Evolutionary conservation across 2,888 invertebrate genomes (phyloP).

Genomic region (Melanostoma scalare): DNA sequence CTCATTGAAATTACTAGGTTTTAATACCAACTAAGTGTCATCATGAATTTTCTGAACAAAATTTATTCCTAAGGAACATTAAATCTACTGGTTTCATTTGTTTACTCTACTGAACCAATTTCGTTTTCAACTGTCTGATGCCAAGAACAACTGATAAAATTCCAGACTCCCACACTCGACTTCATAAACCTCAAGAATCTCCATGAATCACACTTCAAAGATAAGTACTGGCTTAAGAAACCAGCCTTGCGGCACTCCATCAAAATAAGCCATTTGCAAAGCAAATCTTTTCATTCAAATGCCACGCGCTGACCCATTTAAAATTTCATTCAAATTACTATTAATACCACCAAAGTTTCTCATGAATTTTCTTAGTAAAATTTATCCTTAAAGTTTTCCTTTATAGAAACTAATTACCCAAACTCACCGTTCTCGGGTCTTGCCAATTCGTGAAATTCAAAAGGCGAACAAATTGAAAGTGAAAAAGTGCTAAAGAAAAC

Average conservation of each 20-base stretch:
- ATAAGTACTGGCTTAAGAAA: neutral
- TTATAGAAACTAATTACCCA: constrained; percentile 51
- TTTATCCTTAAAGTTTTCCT: constrained; percentile 54
- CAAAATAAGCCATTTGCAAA: constrained; percentile 2
- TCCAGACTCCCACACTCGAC: too few relatives aligned
- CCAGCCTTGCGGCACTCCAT: constrained; percentile 14
- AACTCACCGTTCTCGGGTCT: constrained; percentile 16
- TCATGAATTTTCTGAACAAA: too few relatives aligned
- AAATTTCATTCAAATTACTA: constrained; percentile 42
- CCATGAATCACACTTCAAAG: neutral
- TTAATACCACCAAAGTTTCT: constrained; percentile 26
- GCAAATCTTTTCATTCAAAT: constrained; percentile 16
- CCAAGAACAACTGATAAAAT: too few relatives aligned
- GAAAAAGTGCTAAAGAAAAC: constrained; percentile 19
- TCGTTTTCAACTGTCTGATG: neutral
- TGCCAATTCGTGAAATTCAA: constrained; percentile 51
- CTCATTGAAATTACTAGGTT: too few relatives aligned
- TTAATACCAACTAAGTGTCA: too few relatives aligned
- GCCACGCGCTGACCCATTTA: constrained; percentile 43
- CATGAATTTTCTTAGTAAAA: constrained; percentile 15
- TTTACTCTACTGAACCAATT: neutral
- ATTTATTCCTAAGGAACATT: neutral
- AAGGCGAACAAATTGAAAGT: constrained; percentile 60
- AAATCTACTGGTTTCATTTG: neutral
- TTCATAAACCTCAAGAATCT: neutral